Percentiles rank a stretch among this genome's conserved stretches.
Evolutionary conservation across 2,888 invertebrate genomes (phyloP).

Genomic region (Drosophila flavopinicola): DNA sequence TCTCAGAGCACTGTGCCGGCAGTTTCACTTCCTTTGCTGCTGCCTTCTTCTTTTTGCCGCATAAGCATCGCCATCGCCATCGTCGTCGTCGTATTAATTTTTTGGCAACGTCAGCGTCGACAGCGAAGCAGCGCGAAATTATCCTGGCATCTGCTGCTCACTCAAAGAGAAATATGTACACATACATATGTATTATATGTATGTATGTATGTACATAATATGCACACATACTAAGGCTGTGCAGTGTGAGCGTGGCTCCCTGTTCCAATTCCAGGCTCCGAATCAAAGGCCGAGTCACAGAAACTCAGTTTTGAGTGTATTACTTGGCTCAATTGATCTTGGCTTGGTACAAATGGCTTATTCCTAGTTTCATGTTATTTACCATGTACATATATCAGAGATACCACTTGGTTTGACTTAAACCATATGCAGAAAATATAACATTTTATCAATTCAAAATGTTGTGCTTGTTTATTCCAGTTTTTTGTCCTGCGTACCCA

Average conservation of each 20-base stretch:
- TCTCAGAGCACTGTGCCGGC: slow-evolving; percentile 39
- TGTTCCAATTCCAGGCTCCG: slow-evolving; percentile 41
- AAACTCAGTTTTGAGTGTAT: slow-evolving; percentile 2
- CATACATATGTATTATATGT: slow-evolving; percentile 1
- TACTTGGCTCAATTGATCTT: background rate
- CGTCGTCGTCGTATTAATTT: slow-evolving; percentile 42
- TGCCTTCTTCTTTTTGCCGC: slow-evolving; percentile 75
- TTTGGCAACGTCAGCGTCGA: slow-evolving; percentile 68
- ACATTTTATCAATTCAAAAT: background rate
- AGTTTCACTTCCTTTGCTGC: slow-evolving; percentile 76
- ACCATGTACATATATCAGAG: background rate
- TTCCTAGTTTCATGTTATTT: background rate
- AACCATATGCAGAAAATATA: too few species aligned
- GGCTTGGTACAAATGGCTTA: background rate
- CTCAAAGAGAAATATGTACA: slow-evolving; percentile 3
- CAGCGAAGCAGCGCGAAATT: slow-evolving; percentile 46
- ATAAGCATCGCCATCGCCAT: slow-evolving; percentile 67
- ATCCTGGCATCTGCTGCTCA: slow-evolving; percentile 60
- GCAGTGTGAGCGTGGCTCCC: slow-evolving; percentile 42
- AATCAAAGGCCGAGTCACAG: too few species aligned
- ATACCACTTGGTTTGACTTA: background rate
- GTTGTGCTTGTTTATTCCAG: background rate
- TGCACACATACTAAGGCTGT: too few species aligned
- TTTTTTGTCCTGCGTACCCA: background rate
- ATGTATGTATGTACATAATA: too few species aligned